Conservation (phyloP, 35 echinoderm and acorn worm genomes). For the Holothuria glaberrima region DNA sequence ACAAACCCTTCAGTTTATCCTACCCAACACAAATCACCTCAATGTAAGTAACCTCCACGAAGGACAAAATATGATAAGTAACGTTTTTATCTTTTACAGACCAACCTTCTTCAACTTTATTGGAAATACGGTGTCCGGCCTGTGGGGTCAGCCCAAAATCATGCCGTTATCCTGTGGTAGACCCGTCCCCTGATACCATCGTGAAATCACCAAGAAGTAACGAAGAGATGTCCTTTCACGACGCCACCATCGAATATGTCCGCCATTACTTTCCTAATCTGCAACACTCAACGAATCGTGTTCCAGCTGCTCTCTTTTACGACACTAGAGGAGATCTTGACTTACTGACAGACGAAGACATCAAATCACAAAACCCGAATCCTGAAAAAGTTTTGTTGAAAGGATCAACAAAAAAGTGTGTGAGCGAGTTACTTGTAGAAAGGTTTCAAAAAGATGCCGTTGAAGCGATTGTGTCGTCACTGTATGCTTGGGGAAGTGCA, state of each 20-base stretch:
- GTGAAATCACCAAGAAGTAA: slow-evolving; percentile 49
- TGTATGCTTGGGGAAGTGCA: slow-evolving; percentile 51
- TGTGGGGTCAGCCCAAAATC: slow-evolving; percentile 27
- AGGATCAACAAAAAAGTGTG: slow-evolving; percentile 42
- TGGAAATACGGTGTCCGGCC: slow-evolving; percentile 45
- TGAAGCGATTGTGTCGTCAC: slow-evolving; percentile 17
- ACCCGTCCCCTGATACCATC: neutral
- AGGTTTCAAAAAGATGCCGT: slow-evolving; percentile 66
- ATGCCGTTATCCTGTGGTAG: neutral
- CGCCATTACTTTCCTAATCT: slow-evolving; percentile 52
- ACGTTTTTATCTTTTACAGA: neutral
- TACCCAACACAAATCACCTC: too few species aligned
- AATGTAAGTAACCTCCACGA: too few species aligned
- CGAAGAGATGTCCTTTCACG: slow-evolving; percentile 53
- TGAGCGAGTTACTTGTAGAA: neutral
- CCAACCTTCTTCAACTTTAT: neutral
- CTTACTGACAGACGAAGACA: slow-evolving; percentile 35
- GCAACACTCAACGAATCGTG: slow-evolving; percentile 31
- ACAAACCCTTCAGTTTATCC: too few species aligned
- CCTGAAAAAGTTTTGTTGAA: neutral
- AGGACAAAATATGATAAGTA: too few species aligned
- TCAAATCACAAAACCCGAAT: neutral
- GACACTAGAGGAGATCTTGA: slow-evolving; percentile 65
- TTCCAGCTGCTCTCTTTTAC: slow-evolving; percentile 60
- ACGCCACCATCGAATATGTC: slow-evolving; percentile 50